Evolutionary conservation across 1,140 invertebrate genomes (phyloP).

Genomic region (Cydia pomonella): DNA sequence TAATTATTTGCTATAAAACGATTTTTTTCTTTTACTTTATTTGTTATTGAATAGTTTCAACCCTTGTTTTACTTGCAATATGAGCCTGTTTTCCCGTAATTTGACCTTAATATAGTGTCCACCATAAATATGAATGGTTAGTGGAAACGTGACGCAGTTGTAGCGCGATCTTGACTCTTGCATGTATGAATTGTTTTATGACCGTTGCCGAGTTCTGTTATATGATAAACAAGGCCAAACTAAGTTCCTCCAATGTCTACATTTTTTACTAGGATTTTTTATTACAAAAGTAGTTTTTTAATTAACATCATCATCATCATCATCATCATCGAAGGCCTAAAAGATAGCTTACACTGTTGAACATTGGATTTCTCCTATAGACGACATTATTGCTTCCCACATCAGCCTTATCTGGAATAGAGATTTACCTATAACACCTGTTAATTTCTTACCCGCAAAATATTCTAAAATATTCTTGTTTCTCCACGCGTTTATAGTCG

Average conservation of each 20-base stretch:
- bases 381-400: too few species aligned
- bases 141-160: neutral
- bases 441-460: too few species aligned
- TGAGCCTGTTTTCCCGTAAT: neutral
- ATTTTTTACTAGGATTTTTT: neutral
- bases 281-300: neutral
- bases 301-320: too few species aligned
- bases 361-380: too few species aligned
- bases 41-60: neutral
- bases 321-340: too few species aligned
- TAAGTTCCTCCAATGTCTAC: neutral
- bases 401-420: too few species aligned
- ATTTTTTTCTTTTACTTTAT: conserved; percentile 23
- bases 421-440: too few species aligned
- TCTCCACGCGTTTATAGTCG: neutral
- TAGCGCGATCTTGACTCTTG: conserved; percentile 16
- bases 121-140: conserved; percentile 19
- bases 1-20: neutral
- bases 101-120: conserved; percentile 12
- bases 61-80: neutral
- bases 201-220: neutral
- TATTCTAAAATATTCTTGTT: neutral
- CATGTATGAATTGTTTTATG: conserved; percentile 21
- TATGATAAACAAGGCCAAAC: neutral
- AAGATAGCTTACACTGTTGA: too few species aligned